Conservation (phyloP, 2,888 invertebrate genomes). For the Laothoe populi region DNA sequence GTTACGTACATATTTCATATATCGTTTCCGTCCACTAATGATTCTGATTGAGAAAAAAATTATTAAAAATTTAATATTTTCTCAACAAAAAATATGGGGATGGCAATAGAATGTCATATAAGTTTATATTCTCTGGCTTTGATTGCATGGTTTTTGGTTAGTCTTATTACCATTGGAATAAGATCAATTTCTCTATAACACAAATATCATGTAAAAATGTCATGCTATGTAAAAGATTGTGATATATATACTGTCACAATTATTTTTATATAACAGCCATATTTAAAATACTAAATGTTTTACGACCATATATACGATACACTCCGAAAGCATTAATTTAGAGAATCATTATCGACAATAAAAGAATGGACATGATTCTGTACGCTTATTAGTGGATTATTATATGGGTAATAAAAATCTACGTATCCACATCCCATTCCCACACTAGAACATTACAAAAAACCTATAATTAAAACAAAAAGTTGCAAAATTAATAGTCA, state of each 20-base stretch:
- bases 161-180: too few species aligned
- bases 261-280: background rate
- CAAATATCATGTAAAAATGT: too few species aligned
- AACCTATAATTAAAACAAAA: constrained; percentile 23
- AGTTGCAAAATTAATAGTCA: constrained; percentile 21
- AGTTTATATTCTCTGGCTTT: too few species aligned
- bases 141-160: too few species aligned
- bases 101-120: too few species aligned
- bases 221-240: background rate
- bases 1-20: too few species aligned
- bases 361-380: constrained; percentile 15
- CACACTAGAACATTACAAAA: constrained; percentile 18
- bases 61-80: too few species aligned
- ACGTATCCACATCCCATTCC: constrained; percentile 13
- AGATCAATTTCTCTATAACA: too few species aligned
- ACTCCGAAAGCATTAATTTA: constrained; percentile 12
- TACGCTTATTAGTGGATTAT: constrained; percentile 23
- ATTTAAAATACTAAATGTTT: background rate
- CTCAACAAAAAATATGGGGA: too few species aligned
- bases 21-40: too few species aligned
- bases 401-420: constrained; percentile 22
- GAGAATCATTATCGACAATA: constrained; percentile 13
- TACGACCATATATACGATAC: background rate
- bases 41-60: too few species aligned
- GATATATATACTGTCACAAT: background rate